A percentile compares a stretch with the other conserved stretches of the same genome.
Conservation (phyloP, 2,113 vertebrate genomes). For the Esox niger region DNA sequence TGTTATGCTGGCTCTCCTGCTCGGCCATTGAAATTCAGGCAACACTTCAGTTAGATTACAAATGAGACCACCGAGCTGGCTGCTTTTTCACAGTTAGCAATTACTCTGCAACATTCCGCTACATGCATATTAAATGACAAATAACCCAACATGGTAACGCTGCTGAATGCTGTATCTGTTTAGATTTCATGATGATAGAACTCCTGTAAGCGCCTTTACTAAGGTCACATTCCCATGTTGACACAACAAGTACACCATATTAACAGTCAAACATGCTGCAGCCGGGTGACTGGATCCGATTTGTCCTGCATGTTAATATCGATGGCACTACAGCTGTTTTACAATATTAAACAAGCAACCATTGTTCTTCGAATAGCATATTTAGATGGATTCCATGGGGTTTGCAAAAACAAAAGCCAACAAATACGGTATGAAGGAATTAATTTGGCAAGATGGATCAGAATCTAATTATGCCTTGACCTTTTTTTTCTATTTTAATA, state of each 20-base stretch:
- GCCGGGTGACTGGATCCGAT: too few relatives aligned
- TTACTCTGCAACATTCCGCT: constrained; percentile 64
- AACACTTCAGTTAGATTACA: constrained; percentile 7
- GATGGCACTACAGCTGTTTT: too few relatives aligned
- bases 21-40: constrained; percentile 58
- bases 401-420: not conserved
- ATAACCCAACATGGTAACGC: constrained; percentile 45
- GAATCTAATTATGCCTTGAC: not conserved
- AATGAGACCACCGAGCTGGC: constrained; percentile 37
- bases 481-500: constrained; percentile 10
- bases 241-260: not conserved
- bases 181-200: constrained; percentile 28
- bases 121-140: constrained; percentile 65
- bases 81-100: constrained; percentile 57
- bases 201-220: constrained; percentile 27
- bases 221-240: constrained; percentile 32
- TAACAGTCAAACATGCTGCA: too few relatives aligned
- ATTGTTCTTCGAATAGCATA: too few relatives aligned
- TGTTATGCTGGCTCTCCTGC: not conserved
- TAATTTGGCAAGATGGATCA: not conserved
- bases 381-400: not conserved
- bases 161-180: constrained; percentile 22
- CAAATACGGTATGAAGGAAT: not conserved
- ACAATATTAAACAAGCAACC: too few relatives aligned
- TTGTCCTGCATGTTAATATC: too few relatives aligned